Evolutionary conservation across 2,113 vertebrate species (phyloP).

Genomic region (Myocastor coypus): DNA sequence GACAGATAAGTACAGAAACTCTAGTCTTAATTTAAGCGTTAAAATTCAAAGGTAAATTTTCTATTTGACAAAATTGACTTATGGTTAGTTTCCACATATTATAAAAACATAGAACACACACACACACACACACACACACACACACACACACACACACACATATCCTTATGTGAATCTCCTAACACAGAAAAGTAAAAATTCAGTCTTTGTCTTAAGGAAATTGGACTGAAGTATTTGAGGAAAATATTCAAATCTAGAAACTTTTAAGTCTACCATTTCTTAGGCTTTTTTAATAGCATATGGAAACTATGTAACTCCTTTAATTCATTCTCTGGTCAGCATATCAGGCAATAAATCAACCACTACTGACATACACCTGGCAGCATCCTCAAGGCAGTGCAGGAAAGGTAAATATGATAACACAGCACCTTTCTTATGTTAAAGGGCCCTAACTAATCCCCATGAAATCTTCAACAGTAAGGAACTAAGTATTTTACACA

Average conservation of each 20-base stretch:
- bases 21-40: not conserved
- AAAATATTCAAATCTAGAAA: not conserved
- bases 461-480: not conserved
- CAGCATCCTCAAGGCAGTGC: not conserved
- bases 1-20: not conserved
- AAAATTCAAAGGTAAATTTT: constrained; percentile 17
- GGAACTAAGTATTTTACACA: not conserved
- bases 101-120: not conserved
- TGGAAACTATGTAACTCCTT: not conserved
- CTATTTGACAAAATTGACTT: not conserved
- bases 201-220: not conserved
- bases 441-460: not conserved
- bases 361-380: not conserved
- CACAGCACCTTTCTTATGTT: not conserved
- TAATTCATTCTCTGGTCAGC: not conserved
- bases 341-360: not conserved
- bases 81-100: not conserved
- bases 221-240: not conserved
- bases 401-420: not conserved
- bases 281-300: not conserved
- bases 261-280: not conserved
- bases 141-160: too few species aligned
- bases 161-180: too few species aligned
- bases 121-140: too few species aligned
- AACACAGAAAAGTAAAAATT: not conserved